Conservation (phyloP, 2,888 invertebrate genomes). For the Nomada ferruginata region DNA sequence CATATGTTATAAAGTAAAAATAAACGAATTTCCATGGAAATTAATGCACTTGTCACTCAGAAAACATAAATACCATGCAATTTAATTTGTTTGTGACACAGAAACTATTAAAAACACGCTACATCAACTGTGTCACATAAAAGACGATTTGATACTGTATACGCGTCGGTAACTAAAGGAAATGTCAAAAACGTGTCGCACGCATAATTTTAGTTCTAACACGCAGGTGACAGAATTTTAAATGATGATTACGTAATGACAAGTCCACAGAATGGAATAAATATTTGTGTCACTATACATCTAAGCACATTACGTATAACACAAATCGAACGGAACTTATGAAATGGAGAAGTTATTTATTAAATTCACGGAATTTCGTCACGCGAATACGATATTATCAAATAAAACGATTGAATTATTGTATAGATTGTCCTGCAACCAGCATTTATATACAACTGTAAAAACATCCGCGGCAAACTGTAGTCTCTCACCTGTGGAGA, state of each 20-base stretch:
- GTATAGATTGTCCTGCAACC: background rate
- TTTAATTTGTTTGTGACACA: conserved; percentile 8
- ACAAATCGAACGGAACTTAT: conserved; percentile 28
- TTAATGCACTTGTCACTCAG: background rate
- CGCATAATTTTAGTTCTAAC: conserved; percentile 21
- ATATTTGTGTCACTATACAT: conserved; percentile 58
- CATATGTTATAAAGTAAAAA: conserved; percentile 2
- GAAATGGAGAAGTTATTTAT: conserved; percentile 17
- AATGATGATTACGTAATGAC: conserved; percentile 70
- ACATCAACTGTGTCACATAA: conserved; percentile 2
- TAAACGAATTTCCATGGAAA: conserved; percentile 7
- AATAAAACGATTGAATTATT: conserved; percentile 4
- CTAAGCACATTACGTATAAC: conserved; percentile 44
- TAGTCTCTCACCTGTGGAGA: conserved; percentile 69
- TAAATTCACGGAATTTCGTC: conserved; percentile 4
- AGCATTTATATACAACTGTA: conserved; percentile 12
- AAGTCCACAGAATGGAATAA: conserved; percentile 58
- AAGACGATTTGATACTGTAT: conserved; percentile 5
- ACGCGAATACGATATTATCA: background rate
- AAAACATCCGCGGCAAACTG: conserved; percentile 57
- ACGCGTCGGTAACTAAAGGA: background rate
- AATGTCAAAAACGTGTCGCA: conserved; percentile 17
- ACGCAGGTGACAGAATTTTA: conserved; percentile 49
- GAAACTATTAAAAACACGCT: conserved; percentile 26
- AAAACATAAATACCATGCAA: conserved; percentile 8